Evolutionary conservation across 1,140 invertebrate species (phyloP).

Genomic region (Aphelinus atriplicis): DNA sequence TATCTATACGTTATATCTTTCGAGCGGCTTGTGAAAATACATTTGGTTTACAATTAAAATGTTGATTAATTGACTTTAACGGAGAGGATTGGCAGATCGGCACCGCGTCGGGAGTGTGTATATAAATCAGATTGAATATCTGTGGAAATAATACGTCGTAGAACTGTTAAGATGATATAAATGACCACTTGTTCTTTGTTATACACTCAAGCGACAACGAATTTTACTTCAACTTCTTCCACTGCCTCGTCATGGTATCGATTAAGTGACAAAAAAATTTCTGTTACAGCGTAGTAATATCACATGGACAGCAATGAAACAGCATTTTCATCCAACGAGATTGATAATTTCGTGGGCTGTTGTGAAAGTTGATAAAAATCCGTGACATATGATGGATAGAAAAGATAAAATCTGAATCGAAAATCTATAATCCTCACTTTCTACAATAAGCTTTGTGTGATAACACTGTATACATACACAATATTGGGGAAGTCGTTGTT

Average conservation of each 20-base stretch:
- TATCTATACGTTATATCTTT: too few species aligned
- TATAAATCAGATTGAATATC: too few species aligned
- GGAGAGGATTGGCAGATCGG: too few species aligned
- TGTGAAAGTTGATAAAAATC: slow-evolving; percentile 4
- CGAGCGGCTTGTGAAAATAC: too few species aligned
- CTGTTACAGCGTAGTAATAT: neutral
- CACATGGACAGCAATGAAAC: slow-evolving; percentile 10
- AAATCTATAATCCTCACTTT: neutral
- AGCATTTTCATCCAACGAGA: slow-evolving; percentile 24
- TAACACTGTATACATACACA: neutral
- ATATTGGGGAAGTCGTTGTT: neutral
- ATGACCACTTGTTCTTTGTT: slow-evolving; percentile 30
- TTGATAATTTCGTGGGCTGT: slow-evolving; percentile 25
- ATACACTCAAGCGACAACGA: slow-evolving; percentile 11
- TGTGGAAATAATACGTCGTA: too few species aligned
- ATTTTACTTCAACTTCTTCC: slow-evolving; percentile 20
- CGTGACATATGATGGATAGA: neutral
- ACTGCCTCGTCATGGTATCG: slow-evolving; percentile 30
- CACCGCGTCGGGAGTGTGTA: too few species aligned
- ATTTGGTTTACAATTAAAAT: too few species aligned
- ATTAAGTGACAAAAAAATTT: slow-evolving; percentile 34
- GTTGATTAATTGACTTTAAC: too few species aligned
- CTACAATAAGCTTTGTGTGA: too few species aligned
- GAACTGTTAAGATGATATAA: neutral
- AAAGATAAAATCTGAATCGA: neutral